Conservation (phyloP, 1,140 invertebrate species). For the Andricus grossulariae region DNA sequence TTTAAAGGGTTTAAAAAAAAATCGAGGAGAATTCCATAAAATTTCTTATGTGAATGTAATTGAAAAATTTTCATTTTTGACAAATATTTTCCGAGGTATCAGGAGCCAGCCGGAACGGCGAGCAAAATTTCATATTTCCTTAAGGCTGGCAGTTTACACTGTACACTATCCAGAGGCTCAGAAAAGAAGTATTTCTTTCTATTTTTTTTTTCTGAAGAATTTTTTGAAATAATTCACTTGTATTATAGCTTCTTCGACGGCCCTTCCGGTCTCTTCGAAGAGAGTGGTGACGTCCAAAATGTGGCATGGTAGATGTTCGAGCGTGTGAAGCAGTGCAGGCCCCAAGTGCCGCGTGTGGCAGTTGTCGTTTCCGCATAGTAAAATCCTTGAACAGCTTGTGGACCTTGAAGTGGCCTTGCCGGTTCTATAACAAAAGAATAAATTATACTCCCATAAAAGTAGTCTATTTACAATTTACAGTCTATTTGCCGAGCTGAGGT, state of each 20-base stretch:
- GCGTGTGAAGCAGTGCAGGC: conserved; percentile 68
- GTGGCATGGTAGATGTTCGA: conserved; percentile 72
- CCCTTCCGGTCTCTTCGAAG: conserved; percentile 75
- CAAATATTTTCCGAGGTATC: too few relatives aligned
- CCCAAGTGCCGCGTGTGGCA: conserved; percentile 73
- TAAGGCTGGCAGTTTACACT: too few relatives aligned
- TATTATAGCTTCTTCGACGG: conserved; percentile 81
- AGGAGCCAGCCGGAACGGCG: too few relatives aligned
- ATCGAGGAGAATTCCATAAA: too few relatives aligned
- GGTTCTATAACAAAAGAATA: conserved; percentile 47
- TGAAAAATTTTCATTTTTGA: too few relatives aligned
- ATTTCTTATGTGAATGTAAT: too few relatives aligned
- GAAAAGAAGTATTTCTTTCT: neutral
- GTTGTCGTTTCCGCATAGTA: conserved; percentile 70
- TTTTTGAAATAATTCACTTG: conserved; percentile 72
- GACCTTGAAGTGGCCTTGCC: conserved; percentile 59
- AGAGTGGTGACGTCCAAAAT: conserved; percentile 69
- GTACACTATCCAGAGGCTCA: too few relatives aligned
- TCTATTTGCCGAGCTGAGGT: too few relatives aligned
- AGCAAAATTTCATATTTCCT: too few relatives aligned
- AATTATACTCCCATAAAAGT: neutral
- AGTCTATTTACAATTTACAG: too few relatives aligned
- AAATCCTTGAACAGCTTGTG: conserved; percentile 65
- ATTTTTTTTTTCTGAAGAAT: conserved; percentile 22
- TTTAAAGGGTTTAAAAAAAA: too few relatives aligned